Conservation (phyloP, 2,888 invertebrate species). For the Ariolimax columbianus region DNA sequence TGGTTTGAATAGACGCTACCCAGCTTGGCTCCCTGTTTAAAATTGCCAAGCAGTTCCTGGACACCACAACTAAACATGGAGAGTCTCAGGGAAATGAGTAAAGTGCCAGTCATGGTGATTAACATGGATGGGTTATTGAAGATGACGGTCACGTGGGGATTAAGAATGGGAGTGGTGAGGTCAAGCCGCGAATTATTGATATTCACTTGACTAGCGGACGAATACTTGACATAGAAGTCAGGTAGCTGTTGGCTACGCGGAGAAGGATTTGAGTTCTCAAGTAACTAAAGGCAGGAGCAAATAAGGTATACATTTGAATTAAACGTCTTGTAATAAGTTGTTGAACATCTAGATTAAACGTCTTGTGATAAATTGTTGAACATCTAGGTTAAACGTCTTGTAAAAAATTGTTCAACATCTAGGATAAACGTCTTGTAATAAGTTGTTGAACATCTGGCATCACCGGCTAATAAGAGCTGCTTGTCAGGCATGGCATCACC, state of each 20-base stretch:
- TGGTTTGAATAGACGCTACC: conserved; percentile 1
- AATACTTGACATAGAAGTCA: background rate
- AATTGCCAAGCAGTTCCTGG: background rate
- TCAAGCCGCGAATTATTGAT: background rate
- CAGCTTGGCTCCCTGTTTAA: background rate
- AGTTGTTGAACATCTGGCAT: too few species aligned
- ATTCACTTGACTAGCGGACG: background rate
- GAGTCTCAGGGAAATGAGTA: background rate
- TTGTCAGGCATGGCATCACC: too few species aligned
- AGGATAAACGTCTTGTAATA: too few species aligned
- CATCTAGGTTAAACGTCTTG: too few species aligned
- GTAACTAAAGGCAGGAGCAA: too few species aligned
- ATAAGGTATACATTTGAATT: too few species aligned
- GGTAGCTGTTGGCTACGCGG: background rate
- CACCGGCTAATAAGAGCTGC: too few species aligned
- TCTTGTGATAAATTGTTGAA: too few species aligned
- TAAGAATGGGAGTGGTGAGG: background rate
- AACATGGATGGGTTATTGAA: background rate
- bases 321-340: too few species aligned
- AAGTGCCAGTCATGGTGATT: background rate
- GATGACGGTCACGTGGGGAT: background rate
- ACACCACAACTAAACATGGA: background rate
- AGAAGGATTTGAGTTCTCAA: too few species aligned
- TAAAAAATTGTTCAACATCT: too few species aligned
- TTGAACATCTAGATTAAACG: too few species aligned